Evolutionary conservation across 53 echinoderm and acorn worm species (phyloP), one percentile per base, ranked within the genome.

Genomic region (Astropecten irregularis): DNA sequence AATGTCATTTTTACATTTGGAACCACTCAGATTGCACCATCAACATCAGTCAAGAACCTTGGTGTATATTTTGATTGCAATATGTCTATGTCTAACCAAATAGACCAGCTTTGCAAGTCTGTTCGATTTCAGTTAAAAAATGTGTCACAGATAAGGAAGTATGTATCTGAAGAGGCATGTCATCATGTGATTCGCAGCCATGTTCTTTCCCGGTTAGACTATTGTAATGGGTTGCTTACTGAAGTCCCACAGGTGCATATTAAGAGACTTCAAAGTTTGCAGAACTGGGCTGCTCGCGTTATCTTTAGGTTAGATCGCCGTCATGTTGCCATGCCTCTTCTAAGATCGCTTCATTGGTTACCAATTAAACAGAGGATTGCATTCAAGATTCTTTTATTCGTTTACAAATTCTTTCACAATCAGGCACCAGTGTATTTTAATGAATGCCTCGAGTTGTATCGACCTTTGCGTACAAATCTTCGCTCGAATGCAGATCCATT

Each of bases 221-320:
- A 61, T 18, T 26, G 61, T 27, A 61, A 61, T 30, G 61, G 61
- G 61, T 32, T 61, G n/a, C n/a, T n/a, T n/a, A n/a, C n/a, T n/a
- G n/a, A n/a, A n/a, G n/a, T n/a, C n/a, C n/a, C n/a, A n/a, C n/a
- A n/a, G n/a, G n/a, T n/a, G n/a, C n/a, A n/a, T 61, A 29, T 61
- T 30, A 58, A 4, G 28, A 21, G 29, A 58, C 58, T 58, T 14
- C 58, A 58, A 18, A 58, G 58, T 18, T 14, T 58, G 5, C 58
- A 58, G 58, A 58, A 58, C 58, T 58, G 58, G 28, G 58, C 58
- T 26, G 58, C 58, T 28, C 29, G 58, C 14, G 27, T 58, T 9
- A 28, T 58, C 27, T 58, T 13, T 29, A 27, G 26, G 28, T 4
- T 27, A 25, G 28, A 58, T 3, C 58, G 58, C 8, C 4, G 58